phyloP scores from a whole-genome alignment of 2,797 vertebrate species.

The Cichlasoma orientale region DNA sequence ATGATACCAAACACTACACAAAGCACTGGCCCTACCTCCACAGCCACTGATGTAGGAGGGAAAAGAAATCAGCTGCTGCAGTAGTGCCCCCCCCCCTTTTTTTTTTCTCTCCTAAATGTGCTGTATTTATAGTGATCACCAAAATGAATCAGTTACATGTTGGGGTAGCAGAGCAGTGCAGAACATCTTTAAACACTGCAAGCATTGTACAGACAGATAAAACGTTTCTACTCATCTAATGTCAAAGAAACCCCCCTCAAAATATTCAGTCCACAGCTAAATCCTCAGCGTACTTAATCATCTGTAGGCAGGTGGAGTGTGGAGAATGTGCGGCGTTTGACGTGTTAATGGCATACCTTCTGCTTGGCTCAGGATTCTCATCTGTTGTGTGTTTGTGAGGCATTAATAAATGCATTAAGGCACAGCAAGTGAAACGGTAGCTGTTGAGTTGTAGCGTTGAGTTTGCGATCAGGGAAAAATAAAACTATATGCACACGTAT shows the following conservation, averaged over 20 bases:
- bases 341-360: slow-evolving; percentile 53
- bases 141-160: slow-evolving; percentile 2
- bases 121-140: slow-evolving; percentile 64
- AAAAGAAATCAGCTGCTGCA: slow-evolving; percentile 19
- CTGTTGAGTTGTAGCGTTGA: slow-evolving; percentile 64
- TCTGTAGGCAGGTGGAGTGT: slow-evolving; percentile 33
- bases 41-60: slow-evolving; percentile 25
- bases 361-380: slow-evolving; percentile 39
- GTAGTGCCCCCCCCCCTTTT: background rate
- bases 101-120: slow-evolving; percentile 24
- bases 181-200: slow-evolving; percentile 40
- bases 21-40: slow-evolving; percentile 40
- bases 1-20: slow-evolving; percentile 49
- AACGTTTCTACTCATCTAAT: background rate
- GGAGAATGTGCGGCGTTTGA: slow-evolving; percentile 24
- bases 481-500: slow-evolving; percentile 23
- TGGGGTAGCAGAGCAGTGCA: slow-evolving; percentile 44
- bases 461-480: slow-evolving; percentile 38
- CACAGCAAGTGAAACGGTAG: slow-evolving; percentile 82
- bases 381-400: slow-evolving; percentile 66
- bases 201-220: slow-evolving; percentile 47
- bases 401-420: slow-evolving; percentile 83
- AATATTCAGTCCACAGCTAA: slow-evolving; percentile 1
- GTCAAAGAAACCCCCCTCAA: slow-evolving; percentile 11
- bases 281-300: slow-evolving; percentile 1